A percentile compares a stretch with the other conserved stretches of the same genome.
Conservation (phyloP, 2,888 invertebrate species). For the Andrena camellia region DNA sequence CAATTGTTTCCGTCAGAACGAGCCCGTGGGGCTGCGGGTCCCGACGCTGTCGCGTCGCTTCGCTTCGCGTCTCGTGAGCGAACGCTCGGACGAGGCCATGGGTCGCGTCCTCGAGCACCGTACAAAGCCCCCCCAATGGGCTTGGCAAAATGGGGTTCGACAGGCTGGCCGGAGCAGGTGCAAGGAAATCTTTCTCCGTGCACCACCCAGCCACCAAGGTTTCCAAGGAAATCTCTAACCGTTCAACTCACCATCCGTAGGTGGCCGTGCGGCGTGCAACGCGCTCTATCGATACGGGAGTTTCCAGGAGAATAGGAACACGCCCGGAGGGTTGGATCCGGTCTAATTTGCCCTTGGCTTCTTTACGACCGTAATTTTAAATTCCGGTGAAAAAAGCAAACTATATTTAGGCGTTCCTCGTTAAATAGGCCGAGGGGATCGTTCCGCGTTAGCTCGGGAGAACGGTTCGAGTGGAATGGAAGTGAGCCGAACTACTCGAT, state of each 20-base stretch:
- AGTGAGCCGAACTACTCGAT: slow-evolving; percentile 24
- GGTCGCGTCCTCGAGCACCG: slow-evolving; percentile 24
- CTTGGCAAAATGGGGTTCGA: slow-evolving; percentile 47
- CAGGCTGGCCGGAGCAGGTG: slow-evolving; percentile 58
- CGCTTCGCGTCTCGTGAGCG: slow-evolving; percentile 1
- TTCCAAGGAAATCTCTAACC: neutral
- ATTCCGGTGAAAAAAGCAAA: slow-evolving; percentile 81
- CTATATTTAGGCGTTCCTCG: slow-evolving; percentile 78
- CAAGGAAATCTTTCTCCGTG: slow-evolving; percentile 36
- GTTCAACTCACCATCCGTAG: neutral
- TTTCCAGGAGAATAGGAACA: slow-evolving; percentile 54
- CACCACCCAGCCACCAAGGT: no score
- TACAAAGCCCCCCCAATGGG: slow-evolving; percentile 35
- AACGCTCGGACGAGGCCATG: slow-evolving; percentile 49
- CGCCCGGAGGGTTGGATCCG: slow-evolving; percentile 74
- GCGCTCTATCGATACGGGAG: slow-evolving; percentile 38
- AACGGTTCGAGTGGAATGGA: slow-evolving; percentile 27
- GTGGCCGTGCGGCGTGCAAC: neutral
- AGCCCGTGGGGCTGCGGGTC: slow-evolving; percentile 73
- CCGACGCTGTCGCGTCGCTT: slow-evolving; percentile 38
- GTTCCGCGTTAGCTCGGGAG: slow-evolving; percentile 53
- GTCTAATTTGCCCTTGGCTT: slow-evolving; percentile 81
- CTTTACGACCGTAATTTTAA: slow-evolving; percentile 84
- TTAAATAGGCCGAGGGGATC: slow-evolving; percentile 68
- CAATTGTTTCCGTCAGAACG: slow-evolving; percentile 84